Base-by-base conservation (phyloP, 2,113 vertebrate genomes). In the Psophia crepitans region DNA sequence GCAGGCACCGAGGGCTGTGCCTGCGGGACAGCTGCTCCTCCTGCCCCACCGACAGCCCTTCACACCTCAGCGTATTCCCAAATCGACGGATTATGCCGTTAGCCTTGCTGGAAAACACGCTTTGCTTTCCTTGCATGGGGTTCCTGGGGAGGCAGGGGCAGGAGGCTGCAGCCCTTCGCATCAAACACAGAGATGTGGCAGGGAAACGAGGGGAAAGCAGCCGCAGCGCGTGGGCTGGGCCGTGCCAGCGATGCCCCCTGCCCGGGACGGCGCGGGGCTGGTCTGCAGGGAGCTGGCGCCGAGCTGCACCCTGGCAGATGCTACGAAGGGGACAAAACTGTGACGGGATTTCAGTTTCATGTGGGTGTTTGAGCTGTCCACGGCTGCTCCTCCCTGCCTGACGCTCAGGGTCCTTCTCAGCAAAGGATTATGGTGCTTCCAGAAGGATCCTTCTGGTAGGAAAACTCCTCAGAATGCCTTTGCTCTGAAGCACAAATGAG, bases 61-160 rank as follows among this genome's bases (percentile, higher is more conserved):
- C 93, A 69, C 92, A 90, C 94, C 90, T 92, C 90, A 14, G 88
- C 18, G 2, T 76, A 88, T 88, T 88, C 95, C n/a, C 85, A 83
- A 88, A 94, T 73, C 48, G 92, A 46, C 71, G 95, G 89, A 95
- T 91, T 95, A 83, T 17, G 44, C 63, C 44, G 57, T 90, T 39
- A 41, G 43, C 30, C 73, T 61, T 57, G 68, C 92, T 78, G 76
- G 76, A 73, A 96, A 92, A 60, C 4, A 12, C 37, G 35, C 33
- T 66, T 76, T 64, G 13, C 17, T 57, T 71, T 56, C 60, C 27
- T 75, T 78, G 68, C 46, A 7, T 20, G 17, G 41, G 35, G 16
- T 35, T 90, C 28, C 70, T 80, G 76, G 84, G 71, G 87, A 77
- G 77, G 58, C 84, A 81, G 39, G 37, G 11, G 23, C 48, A 68